A percentile compares a stretch with the other conserved stretches of the same genome.
Evolutionary conservation across 2,797 vertebrate species (phyloP).

Genomic region (Eutrigla gurnardus): DNA sequence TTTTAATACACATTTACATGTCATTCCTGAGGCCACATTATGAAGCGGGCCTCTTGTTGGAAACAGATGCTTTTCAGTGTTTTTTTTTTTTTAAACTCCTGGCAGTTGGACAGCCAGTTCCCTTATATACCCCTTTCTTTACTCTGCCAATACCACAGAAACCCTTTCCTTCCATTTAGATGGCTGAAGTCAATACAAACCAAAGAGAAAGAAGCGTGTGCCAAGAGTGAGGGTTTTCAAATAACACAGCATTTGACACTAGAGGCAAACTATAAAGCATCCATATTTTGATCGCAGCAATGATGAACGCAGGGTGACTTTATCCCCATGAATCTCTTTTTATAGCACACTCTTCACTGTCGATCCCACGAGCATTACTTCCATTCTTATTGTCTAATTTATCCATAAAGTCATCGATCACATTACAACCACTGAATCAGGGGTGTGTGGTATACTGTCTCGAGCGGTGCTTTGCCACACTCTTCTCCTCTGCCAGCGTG

Average conservation of each 20-base stretch:
- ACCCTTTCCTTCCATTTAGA: slow-evolving; percentile 71
- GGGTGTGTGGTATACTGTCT: slow-evolving; percentile 15
- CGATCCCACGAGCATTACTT: slow-evolving; percentile 43
- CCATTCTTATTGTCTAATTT: slow-evolving; percentile 67
- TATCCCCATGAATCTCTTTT: slow-evolving; percentile 53
- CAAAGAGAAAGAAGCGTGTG: slow-evolving; percentile 10
- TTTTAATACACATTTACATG: slow-evolving; percentile 33
- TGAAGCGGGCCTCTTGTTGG: slow-evolving; percentile 64
- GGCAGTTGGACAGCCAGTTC: slow-evolving; percentile 57
- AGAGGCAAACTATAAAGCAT: slow-evolving; percentile 34
- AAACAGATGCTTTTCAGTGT: slow-evolving; percentile 54
- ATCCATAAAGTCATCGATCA: slow-evolving; percentile 62
- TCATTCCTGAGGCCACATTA: slow-evolving; percentile 52
- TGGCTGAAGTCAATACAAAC: slow-evolving; percentile 67
- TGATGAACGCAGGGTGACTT: slow-evolving; percentile 41
- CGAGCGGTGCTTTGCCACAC: slow-evolving; percentile 41
- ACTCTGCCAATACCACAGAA: slow-evolving; percentile 74
- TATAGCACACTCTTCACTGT: slow-evolving; percentile 42
- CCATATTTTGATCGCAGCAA: slow-evolving; percentile 48
- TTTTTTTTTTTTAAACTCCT: slow-evolving; percentile 34
- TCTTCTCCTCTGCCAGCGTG: slow-evolving; percentile 45
- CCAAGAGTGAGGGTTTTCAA: slow-evolving; percentile 41
- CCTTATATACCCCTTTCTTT: slow-evolving; percentile 55
- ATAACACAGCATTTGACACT: slow-evolving; percentile 37
- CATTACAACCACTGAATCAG: slow-evolving; percentile 14